Base-by-base conservation (phyloP, 1,140 invertebrate species). In the Lordiphosa stackelbergi region DNA sequence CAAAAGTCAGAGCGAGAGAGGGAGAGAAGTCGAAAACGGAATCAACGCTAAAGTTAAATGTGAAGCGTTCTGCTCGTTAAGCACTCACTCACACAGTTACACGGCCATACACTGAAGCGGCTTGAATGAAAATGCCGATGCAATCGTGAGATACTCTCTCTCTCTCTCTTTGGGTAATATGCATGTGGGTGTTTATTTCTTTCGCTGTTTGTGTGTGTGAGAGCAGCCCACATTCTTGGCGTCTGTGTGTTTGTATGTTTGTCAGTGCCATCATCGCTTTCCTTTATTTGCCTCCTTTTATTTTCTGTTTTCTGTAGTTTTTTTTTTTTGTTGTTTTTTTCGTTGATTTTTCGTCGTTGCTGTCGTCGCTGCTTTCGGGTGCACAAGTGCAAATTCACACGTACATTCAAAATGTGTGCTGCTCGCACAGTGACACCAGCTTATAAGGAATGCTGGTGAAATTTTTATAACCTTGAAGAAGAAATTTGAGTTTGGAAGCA, bases 71-170 rank as follows among this genome's bases (percentile, higher is more conserved):
- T 31, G 7, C 28, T 31, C 49, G 60, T 62, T 6, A 45, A 43
- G 52, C 35, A 47, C 47, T 52, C 63, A 47, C 64, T 42, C 48
- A 53, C 37, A 52, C 63, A 41, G 5, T 22, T 13, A 4, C 16
- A 11, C 37, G n/a, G 11, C 8, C 49, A 69, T 64, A 60, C n/a
- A 42, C 37, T 41, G 56, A 47, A 57, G 63, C 10, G 53, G 56
- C 77, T 81, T 81, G 77, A 81, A 84, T 84, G 79, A 84, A 84
- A 84, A 84, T 84, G 69, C 79, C 79, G 79, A 84, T 84, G 79
- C 79, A 81, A 81, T 81, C 66, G 53, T 34, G 31, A 59, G 37
- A 53, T 63, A 41, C 58, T 70, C 53, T 34, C 45, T 47, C 35
- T 34, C 52, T 37, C 55, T n/a, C 40, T 34, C 11, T 43, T 9